Percentiles rank a stretch among this genome's conserved stretches.
These are phyloP conservation scores for Triops cancriformis DNA, from an alignment of 1,140 invertebrate species.

Conservation along the genomic window DNA sequence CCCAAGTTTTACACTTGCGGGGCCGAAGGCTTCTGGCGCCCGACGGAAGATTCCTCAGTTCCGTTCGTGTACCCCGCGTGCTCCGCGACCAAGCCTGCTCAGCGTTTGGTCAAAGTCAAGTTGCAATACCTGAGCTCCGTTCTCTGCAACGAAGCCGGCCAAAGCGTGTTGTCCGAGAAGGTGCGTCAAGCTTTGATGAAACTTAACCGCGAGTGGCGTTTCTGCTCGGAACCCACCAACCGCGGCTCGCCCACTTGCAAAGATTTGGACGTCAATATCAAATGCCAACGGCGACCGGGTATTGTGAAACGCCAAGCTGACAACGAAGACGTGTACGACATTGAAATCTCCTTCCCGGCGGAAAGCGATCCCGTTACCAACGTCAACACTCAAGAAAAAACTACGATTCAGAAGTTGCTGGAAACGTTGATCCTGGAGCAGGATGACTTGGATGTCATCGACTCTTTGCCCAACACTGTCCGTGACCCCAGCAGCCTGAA, in stretches of 20 bases:
- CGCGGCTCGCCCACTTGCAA: constrained; percentile 56
- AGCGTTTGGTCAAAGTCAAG: constrained; percentile 82
- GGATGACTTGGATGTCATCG: constrained; percentile 83
- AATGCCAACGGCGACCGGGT: constrained; percentile 67
- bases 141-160: constrained; percentile 85
- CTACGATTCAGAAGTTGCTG: constrained; percentile 68
- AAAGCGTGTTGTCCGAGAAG: constrained; percentile 77
- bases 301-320: constrained; percentile 55
- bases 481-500: constrained; percentile 81
- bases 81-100: constrained; percentile 74
- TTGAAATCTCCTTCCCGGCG: constrained; percentile 67
- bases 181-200: constrained; percentile 78
- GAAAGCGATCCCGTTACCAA: constrained; percentile 85
- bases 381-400: constrained; percentile 72
- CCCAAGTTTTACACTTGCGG: constrained; percentile 94
- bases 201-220: constrained; percentile 85
- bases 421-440: constrained; percentile 82
- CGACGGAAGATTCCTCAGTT: constrained; percentile 64
- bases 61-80: constrained; percentile 83
- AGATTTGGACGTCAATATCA: constrained; percentile 77
- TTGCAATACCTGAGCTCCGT: constrained; percentile 90
- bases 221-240: constrained; percentile 64
- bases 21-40: constrained; percentile 91
- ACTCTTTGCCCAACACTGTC: constrained; percentile 86
- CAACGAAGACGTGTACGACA: constrained; percentile 58